These are phyloP conservation scores for Ifrita kowaldi DNA, from an alignment of 2,113 vertebrate genomes.

Conservation along the genomic window DNA sequence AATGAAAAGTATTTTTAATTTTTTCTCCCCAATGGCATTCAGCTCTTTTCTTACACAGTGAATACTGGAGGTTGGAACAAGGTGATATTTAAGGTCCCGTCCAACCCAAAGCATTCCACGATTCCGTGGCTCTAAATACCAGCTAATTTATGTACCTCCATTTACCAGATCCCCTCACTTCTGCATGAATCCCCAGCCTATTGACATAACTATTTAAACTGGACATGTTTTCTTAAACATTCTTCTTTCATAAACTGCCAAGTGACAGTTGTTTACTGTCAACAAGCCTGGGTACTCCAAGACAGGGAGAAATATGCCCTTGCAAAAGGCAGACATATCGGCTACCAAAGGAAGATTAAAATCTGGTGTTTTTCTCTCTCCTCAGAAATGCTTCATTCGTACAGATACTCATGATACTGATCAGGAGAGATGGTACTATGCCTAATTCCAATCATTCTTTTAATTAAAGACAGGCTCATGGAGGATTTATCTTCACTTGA, in stretches of 20 bases:
- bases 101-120: not conserved
- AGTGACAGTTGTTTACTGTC: slow-evolving; percentile 65
- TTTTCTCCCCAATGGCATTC: not conserved
- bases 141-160: slow-evolving; percentile 8
- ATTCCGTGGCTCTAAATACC: not conserved
- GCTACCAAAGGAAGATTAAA: slow-evolving; percentile 47
- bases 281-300: slow-evolving; percentile 34
- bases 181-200: not conserved
- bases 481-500: slow-evolving; percentile 23
- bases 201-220: slow-evolving; percentile 51
- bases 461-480: slow-evolving; percentile 17
- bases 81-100: not conserved
- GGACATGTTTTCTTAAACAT: slow-evolving; percentile 54
- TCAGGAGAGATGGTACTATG: not conserved
- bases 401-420: slow-evolving; percentile 3
- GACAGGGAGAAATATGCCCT: slow-evolving; percentile 24
- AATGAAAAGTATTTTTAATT: not conserved
- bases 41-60: not conserved
- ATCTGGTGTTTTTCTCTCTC: slow-evolving; percentile 28
- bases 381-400: not conserved
- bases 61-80: not conserved
- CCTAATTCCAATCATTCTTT: slow-evolving; percentile 54
- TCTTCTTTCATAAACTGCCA: slow-evolving; percentile 60
- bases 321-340: not conserved
- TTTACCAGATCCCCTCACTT: not conserved